Conservation (phyloP, 2,797 vertebrate genomes). For the Kryptolebias ocellatus region DNA sequence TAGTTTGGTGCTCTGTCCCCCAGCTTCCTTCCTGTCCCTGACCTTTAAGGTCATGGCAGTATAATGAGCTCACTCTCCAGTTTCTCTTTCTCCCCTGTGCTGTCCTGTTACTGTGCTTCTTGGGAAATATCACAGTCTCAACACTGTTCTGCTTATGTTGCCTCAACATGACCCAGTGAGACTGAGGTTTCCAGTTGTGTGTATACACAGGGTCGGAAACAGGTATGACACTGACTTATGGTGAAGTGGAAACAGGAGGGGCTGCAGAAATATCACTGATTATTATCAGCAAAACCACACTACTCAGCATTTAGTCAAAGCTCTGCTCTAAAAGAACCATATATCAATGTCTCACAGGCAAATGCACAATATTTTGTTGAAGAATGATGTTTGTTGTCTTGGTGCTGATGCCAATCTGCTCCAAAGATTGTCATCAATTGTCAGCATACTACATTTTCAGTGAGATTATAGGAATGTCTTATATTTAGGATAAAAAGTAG, state of each 20-base stretch:
- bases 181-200: slow-evolving; percentile 38
- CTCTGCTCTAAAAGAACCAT: slow-evolving; percentile 20
- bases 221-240: slow-evolving; percentile 59
- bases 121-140: slow-evolving; percentile 40
- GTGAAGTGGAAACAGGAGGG: slow-evolving; percentile 41
- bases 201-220: slow-evolving; percentile 29
- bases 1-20: slow-evolving; percentile 43
- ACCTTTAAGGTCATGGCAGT: slow-evolving; percentile 66
- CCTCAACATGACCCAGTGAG: slow-evolving; percentile 37
- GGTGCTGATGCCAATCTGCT: slow-evolving; percentile 22
- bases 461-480: slow-evolving; percentile 38
- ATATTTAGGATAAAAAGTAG: slow-evolving; percentile 16
- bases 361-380: slow-evolving; percentile 26
- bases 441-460: slow-evolving; percentile 5
- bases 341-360: slow-evolving; percentile 35
- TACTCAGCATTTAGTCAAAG: slow-evolving; percentile 39
- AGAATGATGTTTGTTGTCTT: slow-evolving; percentile 38
- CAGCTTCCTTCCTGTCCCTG: slow-evolving; percentile 69
- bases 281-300: slow-evolving; percentile 51
- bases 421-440: slow-evolving; percentile 15
- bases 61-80: slow-evolving; percentile 61
- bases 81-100: slow-evolving; percentile 34
- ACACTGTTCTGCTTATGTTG: slow-evolving; percentile 34
- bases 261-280: slow-evolving; percentile 62
- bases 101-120: slow-evolving; percentile 28